Percentiles rank a stretch among this genome's conserved stretches.
Conservation (phyloP, 2,797 vertebrate genomes). For the Microchirus variegatus region DNA sequence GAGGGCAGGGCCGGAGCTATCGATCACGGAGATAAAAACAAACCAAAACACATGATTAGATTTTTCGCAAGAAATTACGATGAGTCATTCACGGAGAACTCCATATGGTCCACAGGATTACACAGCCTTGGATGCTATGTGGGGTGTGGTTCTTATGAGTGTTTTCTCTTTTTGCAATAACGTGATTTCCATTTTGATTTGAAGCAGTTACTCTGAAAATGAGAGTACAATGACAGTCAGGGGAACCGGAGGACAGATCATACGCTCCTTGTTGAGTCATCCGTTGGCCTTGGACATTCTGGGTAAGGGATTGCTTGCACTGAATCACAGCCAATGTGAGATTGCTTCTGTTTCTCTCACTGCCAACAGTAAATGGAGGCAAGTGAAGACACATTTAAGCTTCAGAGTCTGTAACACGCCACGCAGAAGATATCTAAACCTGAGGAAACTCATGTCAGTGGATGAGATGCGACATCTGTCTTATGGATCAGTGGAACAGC, state of each 20-base stretch:
- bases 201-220: conserved; percentile 60
- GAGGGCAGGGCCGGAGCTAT: conserved; percentile 88
- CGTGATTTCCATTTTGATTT: conserved; percentile 53
- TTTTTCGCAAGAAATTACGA: conserved; percentile 6
- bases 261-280: conserved; percentile 56
- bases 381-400: conserved; percentile 62
- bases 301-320: conserved; percentile 39
- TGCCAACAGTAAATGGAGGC: conserved; percentile 52
- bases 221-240: conserved; percentile 43
- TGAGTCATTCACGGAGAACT: conserved; percentile 28
- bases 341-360: conserved; percentile 59
- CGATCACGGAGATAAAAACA: conserved; percentile 41
- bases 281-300: conserved; percentile 44
- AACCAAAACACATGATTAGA: conserved; percentile 28
- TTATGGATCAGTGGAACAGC: conserved; percentile 37
- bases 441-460: conserved; percentile 33
- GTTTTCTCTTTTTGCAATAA: conserved; percentile 50
- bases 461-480: conserved; percentile 44
- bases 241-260: conserved; percentile 47
- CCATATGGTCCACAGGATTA: conserved; percentile 45
- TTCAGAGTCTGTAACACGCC: conserved; percentile 46
- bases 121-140: conserved; percentile 29
- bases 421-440: conserved; percentile 43
- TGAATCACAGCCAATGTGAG: conserved; percentile 52
- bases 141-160: conserved; percentile 13